A percentile compares a stretch with the other conserved stretches of the same genome.
Conservation (phyloP, 1,140 invertebrate genomes). For the Drosophila repletoides region DNA sequence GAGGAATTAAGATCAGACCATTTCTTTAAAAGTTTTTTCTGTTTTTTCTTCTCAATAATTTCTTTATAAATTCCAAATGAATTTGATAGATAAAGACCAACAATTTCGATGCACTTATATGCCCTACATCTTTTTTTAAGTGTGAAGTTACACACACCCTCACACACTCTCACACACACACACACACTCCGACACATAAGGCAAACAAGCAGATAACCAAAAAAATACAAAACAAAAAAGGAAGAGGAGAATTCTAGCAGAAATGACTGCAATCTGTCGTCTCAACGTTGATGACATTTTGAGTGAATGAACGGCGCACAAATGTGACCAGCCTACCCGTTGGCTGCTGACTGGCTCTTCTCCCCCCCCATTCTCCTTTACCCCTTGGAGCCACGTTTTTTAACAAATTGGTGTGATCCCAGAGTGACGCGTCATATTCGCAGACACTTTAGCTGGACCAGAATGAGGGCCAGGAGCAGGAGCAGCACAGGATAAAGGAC, state of each 20-base stretch:
- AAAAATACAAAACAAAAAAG: constrained; percentile 33
- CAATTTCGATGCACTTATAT: constrained; percentile 5
- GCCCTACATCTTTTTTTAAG: constrained; percentile 30
- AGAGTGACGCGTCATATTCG: constrained; percentile 78
- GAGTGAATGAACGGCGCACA: constrained; percentile 73
- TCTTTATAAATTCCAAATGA: not conserved
- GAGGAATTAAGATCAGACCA: too few species aligned
- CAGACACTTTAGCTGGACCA: constrained; percentile 70
- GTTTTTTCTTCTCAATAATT: too few species aligned
- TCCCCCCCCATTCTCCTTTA: not conserved
- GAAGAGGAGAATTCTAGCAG: constrained; percentile 47
- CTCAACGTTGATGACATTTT: constrained; percentile 79
- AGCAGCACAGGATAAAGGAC: not conserved
- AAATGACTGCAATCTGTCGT: constrained; percentile 80
- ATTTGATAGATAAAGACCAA: not conserved
- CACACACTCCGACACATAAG: constrained; percentile 33
- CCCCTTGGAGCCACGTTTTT: constrained; percentile 47
- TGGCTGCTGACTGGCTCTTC: not conserved
- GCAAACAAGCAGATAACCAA: constrained; percentile 55
- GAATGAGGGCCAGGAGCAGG: not conserved
- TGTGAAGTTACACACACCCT: too few species aligned
- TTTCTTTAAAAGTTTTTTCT: too few species aligned
- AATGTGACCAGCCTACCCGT: constrained; percentile 59
- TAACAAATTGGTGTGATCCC: constrained; percentile 79
- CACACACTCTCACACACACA: constrained; percentile 28